These are phyloP conservation scores for Aleiodes alternator DNA, from an alignment of 2,888 invertebrate genomes.

Conservation along the genomic window DNA sequence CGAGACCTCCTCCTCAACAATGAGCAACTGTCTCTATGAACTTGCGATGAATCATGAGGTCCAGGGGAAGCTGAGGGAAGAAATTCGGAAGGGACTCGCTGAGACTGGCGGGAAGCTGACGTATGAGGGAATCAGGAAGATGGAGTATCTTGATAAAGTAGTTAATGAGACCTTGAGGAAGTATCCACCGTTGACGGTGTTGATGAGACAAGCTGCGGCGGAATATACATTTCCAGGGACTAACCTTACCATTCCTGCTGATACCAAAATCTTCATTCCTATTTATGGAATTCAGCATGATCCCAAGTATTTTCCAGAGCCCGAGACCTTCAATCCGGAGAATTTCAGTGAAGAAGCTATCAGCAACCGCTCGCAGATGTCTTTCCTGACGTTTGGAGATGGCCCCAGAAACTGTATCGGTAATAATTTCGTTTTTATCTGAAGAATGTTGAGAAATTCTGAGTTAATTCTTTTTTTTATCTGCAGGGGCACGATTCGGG, in stretches of 20 bases:
- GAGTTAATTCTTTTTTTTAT: neutral
- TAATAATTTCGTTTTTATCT: conserved; percentile 42
- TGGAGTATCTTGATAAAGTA: conserved; percentile 74
- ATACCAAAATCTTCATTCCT: conserved; percentile 57
- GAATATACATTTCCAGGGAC: conserved; percentile 58
- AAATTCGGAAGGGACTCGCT: conserved; percentile 66
- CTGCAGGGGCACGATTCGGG: conserved; percentile 14
- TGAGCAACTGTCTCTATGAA: conserved; percentile 73
- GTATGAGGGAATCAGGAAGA: conserved; percentile 71
- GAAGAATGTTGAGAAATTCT: neutral
- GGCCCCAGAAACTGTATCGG: conserved; percentile 71
- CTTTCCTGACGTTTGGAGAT: conserved; percentile 65
- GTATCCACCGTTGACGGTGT: conserved; percentile 71
- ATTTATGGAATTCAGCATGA: conserved; percentile 60
- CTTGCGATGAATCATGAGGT: conserved; percentile 72
- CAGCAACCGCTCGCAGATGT: conserved; percentile 60
- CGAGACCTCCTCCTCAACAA: conserved; percentile 75
- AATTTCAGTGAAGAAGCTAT: conserved; percentile 60
- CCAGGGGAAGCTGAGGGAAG: conserved; percentile 71
- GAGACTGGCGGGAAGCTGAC: conserved; percentile 67
- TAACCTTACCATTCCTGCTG: conserved; percentile 57
- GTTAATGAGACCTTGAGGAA: conserved; percentile 75
- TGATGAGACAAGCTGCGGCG: conserved; percentile 66
- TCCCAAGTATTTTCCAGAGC: conserved; percentile 62
- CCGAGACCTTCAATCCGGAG: conserved; percentile 65